Base-by-base conservation (phyloP, 2,888 invertebrate species). In the Cryptophagus acutangulus region DNA sequence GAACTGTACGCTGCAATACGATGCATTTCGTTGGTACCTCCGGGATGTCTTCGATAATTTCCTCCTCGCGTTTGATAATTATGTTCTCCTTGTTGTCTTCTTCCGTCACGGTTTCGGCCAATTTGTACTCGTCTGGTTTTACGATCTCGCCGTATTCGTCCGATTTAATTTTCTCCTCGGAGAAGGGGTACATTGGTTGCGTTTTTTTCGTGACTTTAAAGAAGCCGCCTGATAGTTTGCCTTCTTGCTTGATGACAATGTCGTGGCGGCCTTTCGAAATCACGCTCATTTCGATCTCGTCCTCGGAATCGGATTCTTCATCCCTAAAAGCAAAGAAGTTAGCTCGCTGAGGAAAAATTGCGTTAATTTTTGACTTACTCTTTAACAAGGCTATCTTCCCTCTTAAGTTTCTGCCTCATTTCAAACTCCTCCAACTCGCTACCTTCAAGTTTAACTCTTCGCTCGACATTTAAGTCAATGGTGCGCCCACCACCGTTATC, bases 131-230 rank as follows among this genome's bases (percentile, higher is more conserved):
- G 71, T 95, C 94, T 1, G 89, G 81, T 71, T 87, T 81, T 39
- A 99, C 87, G 28, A 93, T 81, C 71, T 97, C 97, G 0, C 99
- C 97, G 63, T 97, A 99, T 65, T 97, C 97, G 59, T 97, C 97
- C 60, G 81, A 80, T 65, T 91, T 82, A 17, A 93, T 77, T 63
- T 92, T 84, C 45, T 95, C 94, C 66, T 97, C 96, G 31, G 84
- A 81, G 63, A 84, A 88, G 1, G 96, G 97, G 71, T 89, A 99
- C 90, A 97, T 96, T 0, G 95, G 95, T 68, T 93, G 89, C 57
- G 92, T 88, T 40, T 93, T 87, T 71, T 93, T 89, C 38, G 82
- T 85, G 2, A 82, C 85, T 66, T 91, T 91, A 64, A 90, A 91
- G 62, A 90, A 90, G 38, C 90, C 87, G 54, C 80, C 79, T 63